Evolutionary conservation across 2,888 invertebrate genomes (phyloP).

Genomic region (Eupithecia vulgata): DNA sequence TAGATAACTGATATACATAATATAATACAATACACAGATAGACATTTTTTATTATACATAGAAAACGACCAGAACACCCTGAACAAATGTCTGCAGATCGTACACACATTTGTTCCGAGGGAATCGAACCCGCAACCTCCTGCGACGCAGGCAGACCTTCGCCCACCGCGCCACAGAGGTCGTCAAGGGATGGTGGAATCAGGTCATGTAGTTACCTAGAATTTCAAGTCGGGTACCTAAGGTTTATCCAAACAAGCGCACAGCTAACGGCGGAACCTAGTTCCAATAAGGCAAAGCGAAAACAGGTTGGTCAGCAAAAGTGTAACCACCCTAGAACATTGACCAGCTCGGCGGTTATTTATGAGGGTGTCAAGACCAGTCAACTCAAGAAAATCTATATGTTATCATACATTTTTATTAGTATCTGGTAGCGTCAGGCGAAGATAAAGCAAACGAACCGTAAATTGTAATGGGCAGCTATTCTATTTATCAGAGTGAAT

Average conservation of each 20-base stretch:
- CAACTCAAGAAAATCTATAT: slow-evolving; percentile 33
- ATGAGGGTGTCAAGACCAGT: slow-evolving; percentile 39
- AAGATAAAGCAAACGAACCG: slow-evolving; percentile 68
- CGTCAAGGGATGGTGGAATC: no score
- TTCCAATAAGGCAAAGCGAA: neutral
- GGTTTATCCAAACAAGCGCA: neutral
- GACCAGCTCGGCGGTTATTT: slow-evolving; percentile 36
- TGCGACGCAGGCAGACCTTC: no score
- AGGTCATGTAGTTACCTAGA: no score
- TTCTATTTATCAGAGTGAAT: slow-evolving; percentile 65
- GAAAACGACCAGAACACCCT: no score
- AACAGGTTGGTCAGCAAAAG: neutral
- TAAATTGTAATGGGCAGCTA: slow-evolving; percentile 68
- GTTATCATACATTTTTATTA: slow-evolving; percentile 52
- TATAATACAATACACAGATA: no score
- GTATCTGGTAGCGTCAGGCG: slow-evolving; percentile 56
- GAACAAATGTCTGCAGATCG: no score
- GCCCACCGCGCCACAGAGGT: no score
- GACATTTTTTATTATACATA: no score
- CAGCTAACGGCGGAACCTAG: neutral
- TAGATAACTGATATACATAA: no score
- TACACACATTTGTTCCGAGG: no score
- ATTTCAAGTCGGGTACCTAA: no score
- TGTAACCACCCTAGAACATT: slow-evolving; percentile 23
- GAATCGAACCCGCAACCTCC: no score